Evolutionary conservation across 2,797 vertebrate genomes (phyloP), one percentile per base, ranked within the genome.

Genomic region (Clamator glandarius): DNA sequence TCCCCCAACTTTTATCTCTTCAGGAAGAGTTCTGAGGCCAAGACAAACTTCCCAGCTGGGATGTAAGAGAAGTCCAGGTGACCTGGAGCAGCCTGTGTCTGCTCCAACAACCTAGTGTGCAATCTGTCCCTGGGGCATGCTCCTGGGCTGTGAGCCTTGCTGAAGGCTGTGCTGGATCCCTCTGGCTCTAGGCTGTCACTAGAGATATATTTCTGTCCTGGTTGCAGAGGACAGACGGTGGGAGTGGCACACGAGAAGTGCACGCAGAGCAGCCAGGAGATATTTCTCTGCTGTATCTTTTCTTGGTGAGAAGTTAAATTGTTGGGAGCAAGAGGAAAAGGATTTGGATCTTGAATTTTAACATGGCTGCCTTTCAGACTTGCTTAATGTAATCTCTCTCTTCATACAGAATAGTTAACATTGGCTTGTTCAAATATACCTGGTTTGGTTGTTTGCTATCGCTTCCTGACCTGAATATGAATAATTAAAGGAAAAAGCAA

Each of bases 61-160:
- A n/a, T 89, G 39, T 35, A 54, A 18, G 48, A 72, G 44, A 59
- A 39, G 24, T 28, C 67, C 5, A 29, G 6, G 29, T 76, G 63
- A 36, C 58, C n/a, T 26, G 18, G n/a, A n/a, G n/a, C n/a, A n/a
- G n/a, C n/a, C n/a, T n/a, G n/a, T 29, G 2, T 35, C 11, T 64
- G 61, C 54, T 78, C 15, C 55, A 19, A 1, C 77, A 42, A 19
- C 15, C 5, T 12, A 0, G 0, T 2, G 28, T 55, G 4, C 62
- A 25, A 0, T 33, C 25, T 52, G 59, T 87, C 59, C 33, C 21
- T 29, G 14, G 64, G 50, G 33, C 31, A 19, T 0, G 2, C 55
- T 89, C 15, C 12, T 1, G 4, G 12, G 44, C 35, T 54, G 9
- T 6, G 5, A 79, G 69, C 29, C 35, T 84, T 46, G 25, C n/a